A percentile compares a stretch with the other conserved stretches of the same genome.
Evolutionary conservation across 2,113 vertebrate genomes (phyloP).

Genomic region (Rhinichthys klamathensis): DNA sequence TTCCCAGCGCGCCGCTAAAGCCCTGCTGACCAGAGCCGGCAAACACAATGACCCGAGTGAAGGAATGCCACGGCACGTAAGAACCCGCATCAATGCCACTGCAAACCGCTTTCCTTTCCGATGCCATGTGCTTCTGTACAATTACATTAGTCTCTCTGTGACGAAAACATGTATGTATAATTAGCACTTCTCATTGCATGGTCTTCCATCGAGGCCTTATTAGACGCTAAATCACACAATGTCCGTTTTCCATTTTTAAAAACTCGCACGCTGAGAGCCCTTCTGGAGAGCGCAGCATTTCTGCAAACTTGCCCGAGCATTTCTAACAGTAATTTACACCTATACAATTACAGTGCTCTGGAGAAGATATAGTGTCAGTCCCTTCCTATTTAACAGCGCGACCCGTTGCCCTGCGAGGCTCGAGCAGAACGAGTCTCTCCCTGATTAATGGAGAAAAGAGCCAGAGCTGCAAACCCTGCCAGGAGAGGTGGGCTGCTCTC

Average conservation of each 20-base stretch:
- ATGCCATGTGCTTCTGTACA: background rate
- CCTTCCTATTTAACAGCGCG: slow-evolving; percentile 73
- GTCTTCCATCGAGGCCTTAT: background rate
- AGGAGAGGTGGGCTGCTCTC: slow-evolving; percentile 72
- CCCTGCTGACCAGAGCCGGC: background rate
- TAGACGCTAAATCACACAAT: slow-evolving; percentile 5
- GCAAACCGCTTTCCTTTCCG: background rate
- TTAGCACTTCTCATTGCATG: background rate
- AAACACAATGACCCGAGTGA: background rate
- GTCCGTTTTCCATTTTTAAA: background rate
- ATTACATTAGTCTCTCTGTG: background rate
- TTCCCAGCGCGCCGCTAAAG: background rate
- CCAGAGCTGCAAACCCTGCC: slow-evolving; percentile 67
- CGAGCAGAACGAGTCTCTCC: slow-evolving; percentile 71
- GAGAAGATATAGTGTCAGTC: slow-evolving; percentile 74
- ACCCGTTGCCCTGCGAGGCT: slow-evolving; percentile 69
- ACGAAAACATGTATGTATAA: slow-evolving; percentile 2
- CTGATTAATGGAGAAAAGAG: slow-evolving; percentile 76
- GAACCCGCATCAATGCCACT: background rate
- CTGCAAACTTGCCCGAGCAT: slow-evolving; percentile 55
- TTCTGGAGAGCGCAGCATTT: slow-evolving; percentile 50
- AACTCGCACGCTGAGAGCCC: background rate
- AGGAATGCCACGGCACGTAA: slow-evolving; percentile 17
- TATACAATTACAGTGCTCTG: slow-evolving; percentile 69
- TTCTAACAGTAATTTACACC: slow-evolving; percentile 79